Percentiles rank a stretch among this genome's conserved stretches.
Evolutionary conservation across 2,797 vertebrate species (phyloP).

Genomic region (Prionace glauca): DNA sequence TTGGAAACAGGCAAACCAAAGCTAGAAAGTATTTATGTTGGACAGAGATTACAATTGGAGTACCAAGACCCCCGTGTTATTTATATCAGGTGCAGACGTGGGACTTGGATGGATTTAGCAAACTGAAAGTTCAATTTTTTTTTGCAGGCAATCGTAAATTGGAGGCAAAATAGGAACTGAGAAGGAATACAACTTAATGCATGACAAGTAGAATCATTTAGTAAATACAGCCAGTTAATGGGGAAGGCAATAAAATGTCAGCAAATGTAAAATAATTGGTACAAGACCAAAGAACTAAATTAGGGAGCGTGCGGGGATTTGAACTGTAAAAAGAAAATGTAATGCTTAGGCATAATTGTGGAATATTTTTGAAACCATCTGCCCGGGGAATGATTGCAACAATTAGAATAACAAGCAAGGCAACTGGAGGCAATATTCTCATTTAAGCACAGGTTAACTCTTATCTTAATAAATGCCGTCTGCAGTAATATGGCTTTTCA

Average conservation of each 20-base stretch:
- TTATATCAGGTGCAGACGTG: not conserved
- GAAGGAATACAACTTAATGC: not conserved
- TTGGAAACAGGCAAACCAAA: not conserved
- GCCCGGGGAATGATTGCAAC: not conserved
- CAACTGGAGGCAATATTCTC: not conserved
- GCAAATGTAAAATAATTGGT: not conserved
- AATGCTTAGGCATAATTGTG: not conserved
- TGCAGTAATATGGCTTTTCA: not conserved
- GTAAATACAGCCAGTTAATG: not conserved
- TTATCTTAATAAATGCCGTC: not conserved
- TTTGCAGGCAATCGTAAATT: not conserved
- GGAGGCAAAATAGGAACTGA: not conserved
- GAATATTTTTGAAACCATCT: not conserved
- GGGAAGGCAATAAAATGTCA: not conserved
- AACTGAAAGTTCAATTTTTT: not conserved
- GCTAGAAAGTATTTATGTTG: not conserved
- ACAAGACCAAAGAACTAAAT: not conserved
- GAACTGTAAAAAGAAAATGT: not conserved
- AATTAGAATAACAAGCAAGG: not conserved
- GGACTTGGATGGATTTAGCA: not conserved
- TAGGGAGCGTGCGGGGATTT: not conserved
- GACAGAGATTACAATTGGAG: not conserved
- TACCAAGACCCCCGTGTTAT: not conserved
- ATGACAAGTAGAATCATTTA: not conserved
- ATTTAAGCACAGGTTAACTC: not conserved